phyloP scores from a whole-genome alignment of 1,140 invertebrate genomes.

The Centruroides vittatus region DNA sequence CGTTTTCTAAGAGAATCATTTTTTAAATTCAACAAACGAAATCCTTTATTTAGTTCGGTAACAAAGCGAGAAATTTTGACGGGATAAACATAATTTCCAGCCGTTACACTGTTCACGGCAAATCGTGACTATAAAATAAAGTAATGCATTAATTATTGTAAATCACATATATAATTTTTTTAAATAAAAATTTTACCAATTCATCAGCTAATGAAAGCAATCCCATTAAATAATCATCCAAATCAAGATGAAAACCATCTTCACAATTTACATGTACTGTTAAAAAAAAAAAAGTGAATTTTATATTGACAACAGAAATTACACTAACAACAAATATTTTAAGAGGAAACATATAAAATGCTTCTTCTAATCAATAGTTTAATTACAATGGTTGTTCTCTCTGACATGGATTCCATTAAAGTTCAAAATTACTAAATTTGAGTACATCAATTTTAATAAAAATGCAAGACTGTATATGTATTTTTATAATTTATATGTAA shows the following conservation, averaged over 20 bases:
- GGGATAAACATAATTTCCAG: constrained; percentile 64
- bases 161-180: too few relatives aligned
- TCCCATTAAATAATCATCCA: constrained; percentile 80
- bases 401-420: too few relatives aligned
- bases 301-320: too few relatives aligned
- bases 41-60: constrained; percentile 71
- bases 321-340: too few relatives aligned
- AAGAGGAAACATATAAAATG: too few relatives aligned
- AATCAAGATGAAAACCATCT: constrained; percentile 69
- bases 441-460: too few relatives aligned
- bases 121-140: constrained; percentile 46
- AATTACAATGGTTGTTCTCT: too few relatives aligned
- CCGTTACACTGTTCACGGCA: constrained; percentile 73
- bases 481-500: too few relatives aligned
- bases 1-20: constrained; percentile 75
- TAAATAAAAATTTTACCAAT: constrained; percentile 39
- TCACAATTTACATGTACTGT: constrained; percentile 34
- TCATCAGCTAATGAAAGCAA: constrained; percentile 64
- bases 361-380: too few relatives aligned
- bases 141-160: too few relatives aligned
- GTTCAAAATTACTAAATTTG: too few relatives aligned
- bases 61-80: constrained; percentile 71
- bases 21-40: constrained; percentile 74
- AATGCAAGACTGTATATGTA: too few relatives aligned
- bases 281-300: constrained; percentile 14